Base-by-base conservation (phyloP, 64 coral and sea anemone species). In the Dendronephthya gigantea region DNA sequence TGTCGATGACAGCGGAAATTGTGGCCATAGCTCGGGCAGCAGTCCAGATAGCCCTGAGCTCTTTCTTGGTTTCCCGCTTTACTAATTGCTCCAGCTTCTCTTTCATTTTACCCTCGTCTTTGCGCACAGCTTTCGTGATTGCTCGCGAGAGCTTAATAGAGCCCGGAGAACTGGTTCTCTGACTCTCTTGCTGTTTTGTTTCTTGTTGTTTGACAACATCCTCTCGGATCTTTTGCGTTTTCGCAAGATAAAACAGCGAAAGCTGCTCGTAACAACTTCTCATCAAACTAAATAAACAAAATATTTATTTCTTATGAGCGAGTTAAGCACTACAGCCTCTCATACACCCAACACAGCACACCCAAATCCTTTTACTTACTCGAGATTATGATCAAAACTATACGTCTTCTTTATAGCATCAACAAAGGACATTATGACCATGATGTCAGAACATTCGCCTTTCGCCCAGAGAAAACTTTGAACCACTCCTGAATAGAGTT, bases 381-480 rank as follows among this genome's bases (percentile, higher is more conserved):
- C 92, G 27, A 98, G 79, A 32, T 98, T 88, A 88, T 98, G 95
- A 43, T 98, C 89, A 74, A 92, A 90, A 12, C 38, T 14, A 50
- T 86, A 92, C 8, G 90, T 93, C 9, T 70, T 51, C 66, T 70
- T 85, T 16, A 91, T 87, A 23, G 92, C 84, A 62, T 93, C 87
- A 1, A 91, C 30, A 7, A 91, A 52, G 41, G 92, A 89, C 40
- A 68, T 82, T 19, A 86, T 40, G 2, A 86, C 87, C 2, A 29
- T 83, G 32, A 39, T 38, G 33, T 75, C 84, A 7, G 85, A 39
- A 17, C 84, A 27, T 35, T 84, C 66, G 12, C 85, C 90, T 45
- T 23, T 55, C 40, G 72, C 51, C 15, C 91, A 81, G 52, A 98
- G 83, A 43, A 87, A 84, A 50, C 84, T 89, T 62, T 98, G 92